Evolutionary conservation across 2,113 vertebrate genomes (phyloP), one percentile per base, ranked within the genome.

Genomic region (Lepus europaeus): DNA sequence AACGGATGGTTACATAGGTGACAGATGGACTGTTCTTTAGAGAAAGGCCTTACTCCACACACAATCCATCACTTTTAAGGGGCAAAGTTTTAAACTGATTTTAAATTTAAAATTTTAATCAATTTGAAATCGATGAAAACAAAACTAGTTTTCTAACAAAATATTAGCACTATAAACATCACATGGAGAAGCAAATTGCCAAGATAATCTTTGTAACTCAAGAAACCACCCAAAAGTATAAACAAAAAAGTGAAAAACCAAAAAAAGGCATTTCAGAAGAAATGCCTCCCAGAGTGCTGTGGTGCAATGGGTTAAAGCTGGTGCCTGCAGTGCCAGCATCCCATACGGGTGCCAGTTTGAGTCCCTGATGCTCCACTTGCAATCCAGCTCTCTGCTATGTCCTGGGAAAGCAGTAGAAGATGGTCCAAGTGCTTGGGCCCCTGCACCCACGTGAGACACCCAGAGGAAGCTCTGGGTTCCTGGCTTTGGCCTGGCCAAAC

Each of bases 91-190:
- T 51, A 89, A 68, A 51, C 78, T 77, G 87, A n/a, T 72, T 82
- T 45, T 45, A 45, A 45, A 45, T 45, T 45, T 45, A 45, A 45
- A 45, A 45, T 45, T 45, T 45, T 45, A 45, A 6, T 45, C 45
- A 45, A 45, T 45, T 45, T 45, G 6, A 45, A 45, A 45, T 45
- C 1, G 45, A 45, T 45, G 6, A 81, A 93, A 84, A 69, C 59
- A 70, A 77, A 90, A 93, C 84, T 88, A 79, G 78, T 45, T 89
- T 80, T 73, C 68, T 83, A 70, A 72, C 39, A 69, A 94, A 89
- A 77, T 61, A 85, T 64, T 70, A 84, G 76, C 66, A 80, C n/a
- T 73, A 84, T 80, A 85, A 88, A 80, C 66, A 72, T n/a, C 51
- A 63, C 22, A n/a, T 59, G 22, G 56, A 91, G 92, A 69, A 83